Evolutionary conservation across 1,140 invertebrate species (phyloP), one percentile per base, ranked within the genome.

Genomic region (Pinna nobilis): DNA sequence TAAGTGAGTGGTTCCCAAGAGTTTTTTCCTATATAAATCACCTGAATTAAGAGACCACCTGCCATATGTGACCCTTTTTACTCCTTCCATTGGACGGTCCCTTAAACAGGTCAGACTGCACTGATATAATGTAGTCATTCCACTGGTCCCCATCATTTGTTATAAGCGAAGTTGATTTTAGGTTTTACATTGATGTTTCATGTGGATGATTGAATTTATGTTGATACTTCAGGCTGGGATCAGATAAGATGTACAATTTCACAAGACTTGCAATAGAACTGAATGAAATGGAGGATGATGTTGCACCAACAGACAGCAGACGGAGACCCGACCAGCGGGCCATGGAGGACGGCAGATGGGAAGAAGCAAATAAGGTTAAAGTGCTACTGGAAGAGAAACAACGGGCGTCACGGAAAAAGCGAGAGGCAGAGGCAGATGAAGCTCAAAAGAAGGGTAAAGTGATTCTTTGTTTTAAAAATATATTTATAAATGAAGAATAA

Each of bases 321-420:
- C 88, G 92, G 25, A 92, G 98, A 71, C 97, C 98, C 50, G 98
- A 99, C 92, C 97, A 99, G 90, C 92, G 97, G 53, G 92, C 98
- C 50, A 99, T 99, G 98, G 98, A 99, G 89, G 92, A 97, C 68
- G 97, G 96, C 7, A 84, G 91, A 20, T 99, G 98, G 97, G 97
- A 99, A 82, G 96, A 97, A 81, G 98, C 98, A 35, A 99, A 99
- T 90, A 88, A 91, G 18, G 94, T 96, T 84, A 99, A 99, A 90
- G 74, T 90, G 18, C 82, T 94, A 51, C 90, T 99, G 1, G 98
- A 99, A 89, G 97, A 99, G 84, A 98, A 99, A 89, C 98, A 99
- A 90, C 92, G 91, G 60, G 79, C 82, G 6, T 81, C 79, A 15
- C 70, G 91, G 30, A 83, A 87, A 50, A 78, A 84, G 60, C 91